Percentiles rank a stretch among this genome's conserved stretches.
phyloP scores from a whole-genome alignment of 2,888 invertebrate species.

The Elmis aenea region DNA sequence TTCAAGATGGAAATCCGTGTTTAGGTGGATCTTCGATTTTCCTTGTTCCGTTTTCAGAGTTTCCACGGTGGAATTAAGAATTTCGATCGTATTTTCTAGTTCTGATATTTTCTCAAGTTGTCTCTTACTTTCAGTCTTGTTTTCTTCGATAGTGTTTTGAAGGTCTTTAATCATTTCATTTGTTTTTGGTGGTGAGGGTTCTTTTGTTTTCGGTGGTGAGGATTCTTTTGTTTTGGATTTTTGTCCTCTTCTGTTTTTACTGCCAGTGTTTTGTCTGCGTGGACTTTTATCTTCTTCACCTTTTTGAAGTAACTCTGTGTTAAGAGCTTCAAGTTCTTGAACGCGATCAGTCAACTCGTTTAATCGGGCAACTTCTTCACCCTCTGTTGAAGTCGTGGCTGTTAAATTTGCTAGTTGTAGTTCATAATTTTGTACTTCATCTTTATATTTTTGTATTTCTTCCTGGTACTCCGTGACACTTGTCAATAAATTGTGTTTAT shows the following conservation, averaged over 20 bases:
- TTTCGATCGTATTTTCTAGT: slow-evolving; percentile 29
- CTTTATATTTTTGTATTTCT: slow-evolving; percentile 23
- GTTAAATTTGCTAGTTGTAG: no score
- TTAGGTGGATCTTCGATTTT: slow-evolving; percentile 13
- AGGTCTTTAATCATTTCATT: slow-evolving; percentile 7
- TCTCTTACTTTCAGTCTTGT: slow-evolving; percentile 21
- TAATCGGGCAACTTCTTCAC: slow-evolving; percentile 4
- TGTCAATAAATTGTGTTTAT: slow-evolving; percentile 33
- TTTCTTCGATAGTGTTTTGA: slow-evolving; percentile 19
- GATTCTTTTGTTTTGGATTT: slow-evolving; percentile 7
- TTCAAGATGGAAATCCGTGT: slow-evolving; percentile 22
- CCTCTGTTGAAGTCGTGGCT: background rate
- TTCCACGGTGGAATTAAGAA: slow-evolving; percentile 43
- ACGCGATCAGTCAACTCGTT: slow-evolving; percentile 10
- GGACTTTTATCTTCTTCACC: slow-evolving; percentile 16
- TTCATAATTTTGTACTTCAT: slow-evolving; percentile 30
- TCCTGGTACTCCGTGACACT: background rate
- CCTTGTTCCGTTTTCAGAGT: slow-evolving; percentile 28
- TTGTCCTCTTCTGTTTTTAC: slow-evolving; percentile 13
- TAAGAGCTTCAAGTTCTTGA: slow-evolving; percentile 22
- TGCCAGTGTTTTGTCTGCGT: no score
- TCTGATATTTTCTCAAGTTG: slow-evolving; percentile 24
- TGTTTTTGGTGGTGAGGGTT: no score
- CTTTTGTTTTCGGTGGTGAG: no score
- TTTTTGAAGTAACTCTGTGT: slow-evolving; percentile 8